Evolutionary conservation across 64 coral and sea anemone genomes (phyloP), one percentile per base, ranked within the genome.

Genomic region (Montipora capricornis): DNA sequence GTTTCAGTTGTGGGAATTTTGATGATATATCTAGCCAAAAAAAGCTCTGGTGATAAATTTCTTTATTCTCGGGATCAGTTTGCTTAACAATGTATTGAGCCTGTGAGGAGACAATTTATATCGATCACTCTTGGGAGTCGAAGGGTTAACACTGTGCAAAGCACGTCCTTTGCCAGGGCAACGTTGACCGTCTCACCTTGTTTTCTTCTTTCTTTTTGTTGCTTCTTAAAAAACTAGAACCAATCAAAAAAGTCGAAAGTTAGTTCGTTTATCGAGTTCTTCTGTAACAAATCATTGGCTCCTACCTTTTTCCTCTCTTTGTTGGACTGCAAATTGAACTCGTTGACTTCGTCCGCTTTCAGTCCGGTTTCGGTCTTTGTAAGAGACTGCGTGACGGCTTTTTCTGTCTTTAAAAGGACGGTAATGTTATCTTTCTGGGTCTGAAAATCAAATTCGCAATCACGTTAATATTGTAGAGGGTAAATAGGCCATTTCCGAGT

Each of bases 251-350:
- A 17, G 14, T 66, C 11, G 9, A 46, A 47, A 46, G 44, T 24
- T 1, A 69, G 44, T 16, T 13, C 26, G 7, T 50, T 81, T n/a
- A n/a, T 20, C 11, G 50, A 58, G 29, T 3, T 29, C 4, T 45
- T 12, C 85, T 8, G 10, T 3, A 19, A 14, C 47, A 50, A 4
- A 13, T 66, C 60, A 5, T 45, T 5, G 11, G 29, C 5, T 37
- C 50, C 66, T 64, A 93, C 91, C 91, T 93, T 93, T 87, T 93
- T 78, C 24, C 67, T 87, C n/a, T 93, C 76, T 57, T 93, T 93
- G 83, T 87, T 93, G 20, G 49, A 24, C 71, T 93, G 91, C 66
- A 87, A 20, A 13, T 93, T 93, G 51, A 93, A 93, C 20, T 87
- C 91, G 62, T 93, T 87, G 16, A 71, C 12, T 80, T 93, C 75